Base-by-base conservation (phyloP, 2,888 invertebrate genomes). In the Steinernema scapterisci region DNA sequence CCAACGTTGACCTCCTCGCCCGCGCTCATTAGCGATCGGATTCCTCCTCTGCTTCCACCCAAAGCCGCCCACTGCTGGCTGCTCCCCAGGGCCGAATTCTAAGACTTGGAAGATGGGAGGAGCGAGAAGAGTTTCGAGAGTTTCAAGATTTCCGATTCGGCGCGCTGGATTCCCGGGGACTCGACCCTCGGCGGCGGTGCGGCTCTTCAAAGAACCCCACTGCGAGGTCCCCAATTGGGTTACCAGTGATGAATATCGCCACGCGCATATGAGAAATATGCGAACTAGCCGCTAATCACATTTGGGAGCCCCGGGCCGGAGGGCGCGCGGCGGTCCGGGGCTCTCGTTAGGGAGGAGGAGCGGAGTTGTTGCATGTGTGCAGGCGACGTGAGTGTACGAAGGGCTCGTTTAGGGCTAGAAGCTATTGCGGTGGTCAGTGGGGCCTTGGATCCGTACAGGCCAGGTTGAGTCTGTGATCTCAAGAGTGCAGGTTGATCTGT, bases 1-100 rank as follows among this genome's bases (percentile, higher is more conserved):
- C 25, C 38, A 23, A 23, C 52, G 52, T 27, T 63, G 63, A 63
- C 63, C 63, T 63, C 63, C 31, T 63, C 63, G 63, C 63, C 63
- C 63, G 63, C 63, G 27, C 27, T 63, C 63, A 63, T 63, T 63
- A 63, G 63, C 63, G 63, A 63, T 63, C 63, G 63, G 63, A 63
- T 63, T 63, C 63, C 63, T 16, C 54, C 19, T 27, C 38, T n/a
- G n/a, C n/a, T n/a, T n/a, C n/a, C n/a, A n/a, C n/a, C n/a, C n/a
- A n/a, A n/a, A n/a, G n/a, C n/a, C n/a, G n/a, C n/a, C n/a, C n/a
- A n/a, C n/a, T n/a, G n/a, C n/a, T n/a, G n/a, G n/a, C n/a, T n/a
- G 63, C 63, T 16, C 38, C 25, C 63, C n/a, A 23, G 63, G 27
- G 25, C 27, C 63, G 63, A 63, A 54, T 54, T 63, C 63, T 16